Evolutionary conservation across 2,797 vertebrate species (phyloP), one percentile per base, ranked within the genome.

Genomic region (Schizopygopsis pylzovi): DNA sequence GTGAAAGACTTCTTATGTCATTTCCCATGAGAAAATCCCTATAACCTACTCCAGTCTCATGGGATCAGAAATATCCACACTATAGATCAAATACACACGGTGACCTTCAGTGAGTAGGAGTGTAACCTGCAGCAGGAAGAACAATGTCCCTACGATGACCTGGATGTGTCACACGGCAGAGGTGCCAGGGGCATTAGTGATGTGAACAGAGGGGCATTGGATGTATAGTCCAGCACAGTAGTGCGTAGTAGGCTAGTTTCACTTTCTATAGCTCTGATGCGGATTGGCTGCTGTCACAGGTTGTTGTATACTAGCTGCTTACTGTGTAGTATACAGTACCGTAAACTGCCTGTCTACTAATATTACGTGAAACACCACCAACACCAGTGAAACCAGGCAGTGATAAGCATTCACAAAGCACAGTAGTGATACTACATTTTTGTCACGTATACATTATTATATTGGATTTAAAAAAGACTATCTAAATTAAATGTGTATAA

Each of bases 1-100:
- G n/a, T 71, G 65, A 45, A 28, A 71, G 83, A 79, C 83, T 70
- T 59, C 7, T 59, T 61, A 20, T 52, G 39, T 71, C 65, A 70
- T 71, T 70, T 71, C 25, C 39, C 20, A 20, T 33, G 33, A 79
- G 49, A 67, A 84, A 43, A 67, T 1, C 0, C 18, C 41, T 70
- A 20, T 68, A 37, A 45, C 15, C 45, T 70, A 16, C 47, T 43
- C 9, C 2, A 43, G 43, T 43, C 43, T 0, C 12, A 28, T 37
- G 54, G 70, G 16, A 59, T 71, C 37, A 82, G 13, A 45, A 45
- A 82, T 61, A 20, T 52, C 6, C 4, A 37, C n/a, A 22, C 28
- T 20, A 15, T 47, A 22, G 10, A 72, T 72, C 70, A 81, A 41
- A 49, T 9, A 3, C 61, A 4, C 16, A 72, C 10, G 11, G n/a